These are phyloP conservation scores for Nannoperca obscura DNA, from an alignment of 2,797 vertebrate genomes.

Conservation along the genomic window DNA sequence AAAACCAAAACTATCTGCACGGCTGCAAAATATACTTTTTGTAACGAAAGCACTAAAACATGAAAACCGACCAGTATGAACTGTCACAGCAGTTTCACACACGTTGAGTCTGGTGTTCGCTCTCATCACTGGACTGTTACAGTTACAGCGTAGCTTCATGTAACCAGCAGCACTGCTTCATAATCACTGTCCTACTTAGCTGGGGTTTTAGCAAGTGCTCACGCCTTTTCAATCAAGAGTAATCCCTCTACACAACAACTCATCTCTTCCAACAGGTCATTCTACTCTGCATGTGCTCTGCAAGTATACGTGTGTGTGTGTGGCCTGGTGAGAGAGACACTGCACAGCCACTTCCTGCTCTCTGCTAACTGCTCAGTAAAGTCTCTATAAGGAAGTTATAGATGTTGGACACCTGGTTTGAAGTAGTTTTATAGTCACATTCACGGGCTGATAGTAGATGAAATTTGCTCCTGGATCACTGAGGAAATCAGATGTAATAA, in stretches of 20 bases:
- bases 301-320: not conserved
- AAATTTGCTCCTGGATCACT: not conserved
- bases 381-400: slow-evolving; percentile 20
- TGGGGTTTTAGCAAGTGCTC: slow-evolving; percentile 18
- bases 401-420: not conserved
- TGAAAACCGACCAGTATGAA: not conserved
- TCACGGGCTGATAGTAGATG: not conserved
- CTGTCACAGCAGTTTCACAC: too few species aligned
- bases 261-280: slow-evolving; percentile 7
- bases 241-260: slow-evolving; percentile 27
- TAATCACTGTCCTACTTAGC: slow-evolving; percentile 41
- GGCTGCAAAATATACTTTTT: not conserved
- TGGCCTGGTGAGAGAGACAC: too few species aligned
- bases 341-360: slow-evolving; percentile 9
- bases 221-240: slow-evolving; percentile 40
- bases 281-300: not conserved
- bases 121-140: not conserved
- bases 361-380: not conserved
- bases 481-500: not conserved
- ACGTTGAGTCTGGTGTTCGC: not conserved
- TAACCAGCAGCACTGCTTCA: slow-evolving; percentile 7
- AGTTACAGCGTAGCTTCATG: not conserved
- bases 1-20: not conserved
- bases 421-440: not conserved
- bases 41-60: not conserved